Evolutionary conservation across 2,888 invertebrate genomes (phyloP).

Genomic region (Calameuta filiformis): DNA sequence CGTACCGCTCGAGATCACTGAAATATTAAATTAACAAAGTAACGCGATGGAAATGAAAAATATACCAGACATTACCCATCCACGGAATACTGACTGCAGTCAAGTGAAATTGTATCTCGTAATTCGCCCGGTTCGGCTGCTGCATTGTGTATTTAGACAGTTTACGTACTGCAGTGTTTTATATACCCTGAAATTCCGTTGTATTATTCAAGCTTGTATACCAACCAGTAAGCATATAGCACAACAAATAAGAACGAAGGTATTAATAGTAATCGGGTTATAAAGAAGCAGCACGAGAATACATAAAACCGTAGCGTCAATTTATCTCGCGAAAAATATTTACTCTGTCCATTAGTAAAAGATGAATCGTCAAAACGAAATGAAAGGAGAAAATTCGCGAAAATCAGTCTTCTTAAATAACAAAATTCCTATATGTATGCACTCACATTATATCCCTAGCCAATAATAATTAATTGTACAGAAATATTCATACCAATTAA

Average conservation of each 20-base stretch:
- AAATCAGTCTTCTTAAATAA: not conserved
- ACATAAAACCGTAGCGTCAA: not conserved
- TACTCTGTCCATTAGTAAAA: not conserved
- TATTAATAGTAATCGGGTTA: not conserved
- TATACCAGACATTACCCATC: not conserved
- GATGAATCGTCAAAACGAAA: not conserved
- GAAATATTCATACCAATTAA: slow-evolving; percentile 16
- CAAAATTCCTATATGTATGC: not conserved
- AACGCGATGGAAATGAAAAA: no score
- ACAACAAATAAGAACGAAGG: not conserved
- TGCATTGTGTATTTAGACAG: not conserved
- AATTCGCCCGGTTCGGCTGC: not conserved
- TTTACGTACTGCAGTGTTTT: not conserved
- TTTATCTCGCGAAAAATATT: not conserved
- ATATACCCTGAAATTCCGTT: not conserved
- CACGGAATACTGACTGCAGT: not conserved
- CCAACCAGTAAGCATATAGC: not conserved
- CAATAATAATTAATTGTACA: not conserved
- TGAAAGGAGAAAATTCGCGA: not conserved
- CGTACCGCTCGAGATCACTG: not conserved
- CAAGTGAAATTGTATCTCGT: not conserved
- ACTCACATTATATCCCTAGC: not conserved
- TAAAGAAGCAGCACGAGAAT: not conserved
- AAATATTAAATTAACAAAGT: not conserved
- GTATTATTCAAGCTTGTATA: not conserved